Percentiles rank a stretch among this genome's conserved stretches.
phyloP scores from a whole-genome alignment of 1,140 invertebrate species.

The Apocrypta bakeri region DNA sequence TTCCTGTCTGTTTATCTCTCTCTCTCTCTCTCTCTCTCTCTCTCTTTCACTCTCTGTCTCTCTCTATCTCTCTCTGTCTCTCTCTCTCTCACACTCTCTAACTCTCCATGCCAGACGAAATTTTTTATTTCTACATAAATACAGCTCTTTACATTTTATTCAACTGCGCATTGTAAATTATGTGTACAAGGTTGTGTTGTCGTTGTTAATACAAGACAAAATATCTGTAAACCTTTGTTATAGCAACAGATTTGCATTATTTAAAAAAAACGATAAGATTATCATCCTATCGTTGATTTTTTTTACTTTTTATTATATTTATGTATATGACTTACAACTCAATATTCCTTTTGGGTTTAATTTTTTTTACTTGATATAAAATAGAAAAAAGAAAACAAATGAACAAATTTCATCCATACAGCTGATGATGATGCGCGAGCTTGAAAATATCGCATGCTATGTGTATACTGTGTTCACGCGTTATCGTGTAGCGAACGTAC shows the following conservation, averaged over 20 bases:
- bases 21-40: no score
- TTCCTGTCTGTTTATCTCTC: not conserved
- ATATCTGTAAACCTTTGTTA: conserved; percentile 32
- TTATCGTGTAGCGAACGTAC: not conserved
- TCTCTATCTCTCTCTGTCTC: conserved; percentile 6
- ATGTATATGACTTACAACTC: not conserved
- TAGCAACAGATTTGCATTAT: conserved; percentile 12
- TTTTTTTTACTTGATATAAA: not conserved
- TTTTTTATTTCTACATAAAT: conserved; percentile 9
- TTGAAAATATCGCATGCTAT: not conserved
- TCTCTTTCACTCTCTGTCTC: conserved; percentile 5
- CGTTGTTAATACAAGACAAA: conserved; percentile 32
- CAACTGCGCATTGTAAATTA: not conserved
- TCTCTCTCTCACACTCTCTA: no score
- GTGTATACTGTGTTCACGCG: not conserved
- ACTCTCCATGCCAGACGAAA: no score
- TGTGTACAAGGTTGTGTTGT: no score
- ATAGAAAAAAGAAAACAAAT: not conserved
- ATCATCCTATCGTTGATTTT: not conserved
- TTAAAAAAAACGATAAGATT: not conserved
- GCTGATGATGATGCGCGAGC: not conserved
- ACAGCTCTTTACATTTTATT: not conserved
- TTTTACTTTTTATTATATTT: not conserved
- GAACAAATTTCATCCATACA: not conserved
- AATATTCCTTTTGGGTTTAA: not conserved